Conservation (phyloP, 2,113 vertebrate genomes). For the Apistogramma diplotaenia region DNA sequence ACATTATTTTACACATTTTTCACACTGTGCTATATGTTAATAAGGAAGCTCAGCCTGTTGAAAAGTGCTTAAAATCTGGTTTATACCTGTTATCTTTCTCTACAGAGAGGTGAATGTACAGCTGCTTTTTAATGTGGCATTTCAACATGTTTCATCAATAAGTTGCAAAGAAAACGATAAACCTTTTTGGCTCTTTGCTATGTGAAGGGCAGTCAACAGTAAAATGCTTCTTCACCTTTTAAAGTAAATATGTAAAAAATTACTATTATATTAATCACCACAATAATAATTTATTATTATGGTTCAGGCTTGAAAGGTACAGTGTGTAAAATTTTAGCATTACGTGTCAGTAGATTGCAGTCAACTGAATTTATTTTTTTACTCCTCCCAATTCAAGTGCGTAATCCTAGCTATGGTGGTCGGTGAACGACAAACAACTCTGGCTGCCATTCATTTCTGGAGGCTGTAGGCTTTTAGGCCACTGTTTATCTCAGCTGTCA, state of each 20-base stretch:
- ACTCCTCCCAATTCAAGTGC: no score
- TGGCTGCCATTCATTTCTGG: no score
- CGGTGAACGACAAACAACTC: no score
- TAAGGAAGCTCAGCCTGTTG: slow-evolving; percentile 4
- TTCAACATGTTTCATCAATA: background rate
- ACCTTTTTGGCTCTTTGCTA: no score
- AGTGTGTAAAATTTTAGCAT: no score
- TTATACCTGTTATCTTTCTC: background rate
- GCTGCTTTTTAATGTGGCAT: background rate
- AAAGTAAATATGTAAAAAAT: background rate
- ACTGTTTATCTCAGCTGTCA: no score
- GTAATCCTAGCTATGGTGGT: no score
- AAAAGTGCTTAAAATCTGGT: background rate
- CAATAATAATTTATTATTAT: background rate
- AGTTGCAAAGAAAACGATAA: background rate
- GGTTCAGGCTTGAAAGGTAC: no score
- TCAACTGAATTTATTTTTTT: no score
- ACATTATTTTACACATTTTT: slow-evolving; percentile 65
- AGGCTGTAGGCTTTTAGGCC: no score
- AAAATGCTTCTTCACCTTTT: background rate
- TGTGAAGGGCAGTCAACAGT: background rate
- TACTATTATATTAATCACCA: background rate
- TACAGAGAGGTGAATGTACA: background rate
- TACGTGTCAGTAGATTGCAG: no score
- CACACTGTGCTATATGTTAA: slow-evolving; percentile 48